These are phyloP conservation scores for Threskiornis aethiopicus DNA, from an alignment of 2,797 vertebrate species.

Conservation along the genomic window DNA sequence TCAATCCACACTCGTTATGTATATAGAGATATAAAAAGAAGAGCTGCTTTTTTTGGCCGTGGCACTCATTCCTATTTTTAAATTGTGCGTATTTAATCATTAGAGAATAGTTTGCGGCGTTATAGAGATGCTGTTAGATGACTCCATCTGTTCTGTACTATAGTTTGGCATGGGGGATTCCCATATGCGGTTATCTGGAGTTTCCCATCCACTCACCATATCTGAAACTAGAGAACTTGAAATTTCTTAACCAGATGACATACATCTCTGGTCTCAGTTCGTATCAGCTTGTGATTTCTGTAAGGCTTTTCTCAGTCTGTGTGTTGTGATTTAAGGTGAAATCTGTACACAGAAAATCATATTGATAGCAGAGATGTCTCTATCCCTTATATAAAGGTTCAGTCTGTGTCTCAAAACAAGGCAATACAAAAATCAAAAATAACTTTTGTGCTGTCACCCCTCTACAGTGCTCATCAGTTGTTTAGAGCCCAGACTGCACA, in stretches of 20 bases:
- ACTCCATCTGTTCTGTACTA: slow-evolving; percentile 58
- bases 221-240: background rate
- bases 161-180: slow-evolving; percentile 45
- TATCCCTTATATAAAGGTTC: accelerated
- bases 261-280: background rate
- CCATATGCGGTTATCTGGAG: slow-evolving; percentile 33
- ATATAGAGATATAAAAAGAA: slow-evolving; percentile 52
- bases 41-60: slow-evolving; percentile 37
- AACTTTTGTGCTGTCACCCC: accelerated
- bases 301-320: background rate
- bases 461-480: accelerated
- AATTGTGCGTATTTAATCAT: slow-evolving; percentile 54
- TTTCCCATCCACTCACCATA: slow-evolving; percentile 23
- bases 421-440: accelerated
- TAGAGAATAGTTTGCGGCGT: slow-evolving; percentile 43
- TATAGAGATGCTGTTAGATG: slow-evolving; percentile 43
- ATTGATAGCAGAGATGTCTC: background rate
- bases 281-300: background rate
- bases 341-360: accelerated
- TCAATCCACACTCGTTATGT: slow-evolving; percentile 17
- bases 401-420: accelerated
- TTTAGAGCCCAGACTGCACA: accelerated
- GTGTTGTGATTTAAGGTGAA: background rate
- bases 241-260: background rate
- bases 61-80: slow-evolving; percentile 60